Percentiles rank a stretch among this genome's conserved stretches.
Evolutionary conservation across 2,888 invertebrate genomes (phyloP).

Genomic region (Apodemia mormo): DNA sequence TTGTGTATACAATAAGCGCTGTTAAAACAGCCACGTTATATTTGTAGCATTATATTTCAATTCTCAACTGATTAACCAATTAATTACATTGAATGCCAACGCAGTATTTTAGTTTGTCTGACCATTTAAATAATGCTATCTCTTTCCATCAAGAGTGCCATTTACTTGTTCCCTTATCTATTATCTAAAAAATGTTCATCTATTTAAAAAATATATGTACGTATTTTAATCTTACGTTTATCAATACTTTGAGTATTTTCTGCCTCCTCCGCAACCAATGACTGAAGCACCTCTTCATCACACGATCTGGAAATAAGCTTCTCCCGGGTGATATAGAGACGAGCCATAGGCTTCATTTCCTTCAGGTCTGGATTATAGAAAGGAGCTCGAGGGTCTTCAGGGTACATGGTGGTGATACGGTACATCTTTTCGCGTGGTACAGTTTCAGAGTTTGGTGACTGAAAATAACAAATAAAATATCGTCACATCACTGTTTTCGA

Average conservation of each 20-base stretch:
- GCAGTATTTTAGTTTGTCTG: no score
- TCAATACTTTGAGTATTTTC: conserved; percentile 86
- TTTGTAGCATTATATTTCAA: no score
- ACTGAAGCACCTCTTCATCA: conserved; percentile 83
- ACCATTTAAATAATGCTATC: no score
- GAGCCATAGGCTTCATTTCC: conserved; percentile 91
- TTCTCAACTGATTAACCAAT: no score
- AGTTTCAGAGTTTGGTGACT: conserved; percentile 91
- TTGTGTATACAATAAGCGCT: no score
- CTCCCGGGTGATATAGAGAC: conserved; percentile 88
- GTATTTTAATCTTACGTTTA: conserved; percentile 80
- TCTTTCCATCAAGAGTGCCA: no score
- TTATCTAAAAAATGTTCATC: no score
- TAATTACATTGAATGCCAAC: no score
- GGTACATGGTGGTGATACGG: conserved; percentile 93
- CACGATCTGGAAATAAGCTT: conserved; percentile 88
- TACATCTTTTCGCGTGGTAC: conserved; percentile 91
- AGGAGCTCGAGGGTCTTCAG: conserved; percentile 94
- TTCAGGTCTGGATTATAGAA: conserved; percentile 89
- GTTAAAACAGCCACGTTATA: no score
- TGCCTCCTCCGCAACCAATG: conserved; percentile 82
- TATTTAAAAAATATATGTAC: no score
- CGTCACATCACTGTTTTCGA: no score
- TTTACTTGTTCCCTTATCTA: no score
- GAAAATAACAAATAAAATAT: conserved; percentile 25